These are phyloP conservation scores for Sycophila sp. DNA, from an alignment of 1,140 invertebrate species.

Conservation along the genomic window DNA sequence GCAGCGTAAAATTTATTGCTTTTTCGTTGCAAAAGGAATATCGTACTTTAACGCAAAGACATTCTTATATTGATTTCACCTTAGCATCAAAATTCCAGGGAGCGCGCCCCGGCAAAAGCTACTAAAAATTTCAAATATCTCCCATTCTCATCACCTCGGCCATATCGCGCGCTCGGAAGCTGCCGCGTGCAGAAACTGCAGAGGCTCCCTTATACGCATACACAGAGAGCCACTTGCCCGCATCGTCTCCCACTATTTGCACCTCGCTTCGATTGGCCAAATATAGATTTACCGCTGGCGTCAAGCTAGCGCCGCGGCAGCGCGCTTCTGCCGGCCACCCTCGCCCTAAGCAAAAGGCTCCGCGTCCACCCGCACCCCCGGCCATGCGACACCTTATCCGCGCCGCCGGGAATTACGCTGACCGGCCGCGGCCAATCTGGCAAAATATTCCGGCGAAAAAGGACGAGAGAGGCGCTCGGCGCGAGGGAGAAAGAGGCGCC, in stretches of 20 bases:
- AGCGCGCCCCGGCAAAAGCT: too few species aligned
- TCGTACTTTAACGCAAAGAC: too few species aligned
- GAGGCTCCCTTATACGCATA: neutral
- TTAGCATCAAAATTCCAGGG: too few species aligned
- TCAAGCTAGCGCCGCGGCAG: constrained; percentile 19
- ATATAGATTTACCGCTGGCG: constrained; percentile 60
- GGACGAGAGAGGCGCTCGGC: neutral
- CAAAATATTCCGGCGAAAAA: neutral
- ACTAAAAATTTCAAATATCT: too few species aligned
- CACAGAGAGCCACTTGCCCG: constrained; percentile 10
- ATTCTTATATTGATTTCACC: too few species aligned
- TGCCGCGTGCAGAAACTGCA: neutral
- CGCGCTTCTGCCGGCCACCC: neutral
- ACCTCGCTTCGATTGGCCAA: constrained; percentile 55
- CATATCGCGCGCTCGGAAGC: neutral
- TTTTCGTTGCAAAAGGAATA: too few species aligned
- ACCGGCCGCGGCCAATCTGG: neutral
- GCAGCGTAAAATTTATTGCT: too few species aligned
- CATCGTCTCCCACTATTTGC: constrained; percentile 25
- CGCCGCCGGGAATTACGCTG: neutral
- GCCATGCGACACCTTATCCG: too few species aligned
- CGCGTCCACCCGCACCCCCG: too few species aligned
- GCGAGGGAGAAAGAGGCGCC: constrained; percentile 21
- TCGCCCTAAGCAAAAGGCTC: too few species aligned
- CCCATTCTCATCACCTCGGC: too few species aligned